These are phyloP conservation scores for Xiphophorus couchianus DNA, from an alignment of 2,113 vertebrate genomes.

Conservation along the genomic window DNA sequence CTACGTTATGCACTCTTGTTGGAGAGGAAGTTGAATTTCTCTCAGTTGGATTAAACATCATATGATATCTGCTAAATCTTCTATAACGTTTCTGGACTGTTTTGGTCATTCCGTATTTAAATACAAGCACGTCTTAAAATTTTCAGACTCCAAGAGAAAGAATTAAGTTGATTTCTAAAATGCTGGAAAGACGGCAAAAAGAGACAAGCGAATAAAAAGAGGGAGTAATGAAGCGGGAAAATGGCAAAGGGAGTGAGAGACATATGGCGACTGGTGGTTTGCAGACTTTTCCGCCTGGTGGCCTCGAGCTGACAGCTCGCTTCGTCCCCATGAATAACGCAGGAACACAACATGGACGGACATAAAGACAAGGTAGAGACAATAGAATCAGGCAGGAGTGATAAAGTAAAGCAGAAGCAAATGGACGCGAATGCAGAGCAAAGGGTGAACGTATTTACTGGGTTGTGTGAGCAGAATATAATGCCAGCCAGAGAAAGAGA, in stretches of 20 bases:
- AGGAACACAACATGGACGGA: constrained; percentile 45
- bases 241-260: constrained; percentile 36
- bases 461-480: background rate
- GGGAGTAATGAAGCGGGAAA: constrained; percentile 52
- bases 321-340: constrained; percentile 41
- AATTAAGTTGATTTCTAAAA: background rate
- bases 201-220: constrained; percentile 17
- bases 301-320: constrained; percentile 56
- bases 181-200: constrained; percentile 7
- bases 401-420: constrained; percentile 13
- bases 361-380: constrained; percentile 53
- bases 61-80: background rate
- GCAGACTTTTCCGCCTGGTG: constrained; percentile 58
- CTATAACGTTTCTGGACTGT: background rate
- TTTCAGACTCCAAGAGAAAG: background rate
- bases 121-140: background rate
- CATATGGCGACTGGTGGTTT: constrained; percentile 62
- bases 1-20: background rate
- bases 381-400: constrained; percentile 27
- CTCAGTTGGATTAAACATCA: background rate
- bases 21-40: background rate
- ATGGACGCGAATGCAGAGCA: constrained; percentile 8
- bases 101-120: background rate
- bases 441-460: background rate
- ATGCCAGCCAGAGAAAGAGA: background rate